Conservation (phyloP, 2,113 vertebrate genomes). For the Sprattus sprattus region DNA sequence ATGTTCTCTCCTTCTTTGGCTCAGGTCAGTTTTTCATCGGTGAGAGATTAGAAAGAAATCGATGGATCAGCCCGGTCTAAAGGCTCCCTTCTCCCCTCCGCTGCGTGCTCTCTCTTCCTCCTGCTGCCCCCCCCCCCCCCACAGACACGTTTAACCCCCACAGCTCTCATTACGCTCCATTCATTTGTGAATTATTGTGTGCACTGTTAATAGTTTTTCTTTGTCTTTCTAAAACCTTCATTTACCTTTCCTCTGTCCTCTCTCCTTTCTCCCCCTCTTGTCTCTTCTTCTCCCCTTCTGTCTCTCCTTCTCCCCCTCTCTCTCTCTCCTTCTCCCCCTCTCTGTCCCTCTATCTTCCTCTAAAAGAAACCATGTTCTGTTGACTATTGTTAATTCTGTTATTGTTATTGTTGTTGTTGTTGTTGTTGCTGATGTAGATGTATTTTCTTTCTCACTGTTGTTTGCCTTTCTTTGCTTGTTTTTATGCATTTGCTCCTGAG, state of each 20-base stretch:
- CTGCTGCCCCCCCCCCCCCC: neutral
- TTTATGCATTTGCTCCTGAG: conserved; percentile 25
- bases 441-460: conserved; percentile 35
- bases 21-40: neutral
- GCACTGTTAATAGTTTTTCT: conserved; percentile 5
- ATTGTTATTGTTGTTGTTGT: conserved; percentile 34
- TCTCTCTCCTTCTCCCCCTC: neutral
- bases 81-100: conserved; percentile 34
- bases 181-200: neutral
- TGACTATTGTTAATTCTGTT: conserved; percentile 47
- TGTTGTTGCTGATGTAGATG: conserved; percentile 46
- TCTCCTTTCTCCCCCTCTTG: conserved; percentile 19
- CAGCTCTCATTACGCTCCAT: neutral
- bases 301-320: neutral
- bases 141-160: neutral
- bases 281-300: conserved; percentile 19
- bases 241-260: conserved; percentile 27
- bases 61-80: neutral
- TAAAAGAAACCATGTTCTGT: conserved; percentile 43
- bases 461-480: conserved; percentile 41
- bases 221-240: conserved; percentile 31
- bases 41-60: neutral
- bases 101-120: conserved; percentile 41
- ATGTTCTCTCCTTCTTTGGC: neutral
- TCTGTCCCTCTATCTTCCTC: conserved; percentile 19